Evolutionary conservation across 2,888 invertebrate species (phyloP).

Genomic region (Cheilosia variabilis): DNA sequence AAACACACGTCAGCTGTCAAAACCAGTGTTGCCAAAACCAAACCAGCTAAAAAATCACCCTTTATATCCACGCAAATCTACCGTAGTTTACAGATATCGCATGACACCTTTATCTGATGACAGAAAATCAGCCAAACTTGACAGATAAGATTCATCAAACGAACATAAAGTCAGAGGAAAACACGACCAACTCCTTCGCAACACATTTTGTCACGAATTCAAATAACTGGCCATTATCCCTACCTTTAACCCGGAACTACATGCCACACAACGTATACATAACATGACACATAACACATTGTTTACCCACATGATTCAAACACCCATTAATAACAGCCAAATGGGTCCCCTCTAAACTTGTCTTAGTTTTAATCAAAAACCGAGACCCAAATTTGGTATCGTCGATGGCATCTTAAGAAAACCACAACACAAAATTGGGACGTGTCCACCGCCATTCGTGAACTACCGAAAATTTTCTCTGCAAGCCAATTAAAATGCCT

Average conservation of each 20-base stretch:
- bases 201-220: conserved; percentile 16
- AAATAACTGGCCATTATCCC: conserved; percentile 14
- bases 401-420: conserved; percentile 61
- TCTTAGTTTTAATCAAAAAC: conserved; percentile 51
- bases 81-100: no score
- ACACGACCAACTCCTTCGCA: background rate
- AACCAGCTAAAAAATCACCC: no score
- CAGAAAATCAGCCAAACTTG: no score
- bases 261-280: conserved; percentile 3
- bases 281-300: conserved; percentile 15
- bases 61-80: no score
- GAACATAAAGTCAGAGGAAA: no score
- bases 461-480: conserved; percentile 72
- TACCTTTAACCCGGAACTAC: conserved; percentile 57
- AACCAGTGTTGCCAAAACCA: no score
- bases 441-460: conserved; percentile 63
- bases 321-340: conserved; percentile 28
- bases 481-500: conserved; percentile 71
- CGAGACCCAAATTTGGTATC: conserved; percentile 66
- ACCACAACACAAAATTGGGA: conserved; percentile 51
- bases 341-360: conserved; percentile 26
- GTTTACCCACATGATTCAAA: conserved; percentile 16
- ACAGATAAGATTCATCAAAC: no score
- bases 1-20: no score
- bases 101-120: no score